phyloP scores from a whole-genome alignment of 2,113 vertebrate species.

The Atlantisia rogersi region DNA sequence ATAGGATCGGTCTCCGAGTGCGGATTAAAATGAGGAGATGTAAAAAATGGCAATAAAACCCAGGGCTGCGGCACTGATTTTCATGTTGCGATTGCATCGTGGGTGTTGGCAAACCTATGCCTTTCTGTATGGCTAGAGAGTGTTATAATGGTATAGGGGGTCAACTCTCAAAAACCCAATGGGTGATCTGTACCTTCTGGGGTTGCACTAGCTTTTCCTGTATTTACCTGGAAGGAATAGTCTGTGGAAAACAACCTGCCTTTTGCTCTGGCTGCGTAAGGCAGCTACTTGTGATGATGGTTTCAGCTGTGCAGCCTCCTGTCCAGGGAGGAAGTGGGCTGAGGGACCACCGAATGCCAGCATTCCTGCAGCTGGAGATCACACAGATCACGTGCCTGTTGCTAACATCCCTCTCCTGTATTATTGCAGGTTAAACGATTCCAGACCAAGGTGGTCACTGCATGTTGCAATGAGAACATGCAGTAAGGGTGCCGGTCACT shows the following conservation, averaged over 20 bases:
- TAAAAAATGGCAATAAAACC: not conserved
- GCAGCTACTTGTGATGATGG: not conserved
- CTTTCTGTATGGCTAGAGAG: not conserved
- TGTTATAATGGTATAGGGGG: not conserved
- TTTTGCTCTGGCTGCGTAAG: not conserved
- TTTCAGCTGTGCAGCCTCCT: not conserved
- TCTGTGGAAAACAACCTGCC: not conserved
- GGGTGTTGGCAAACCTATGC: accelerated
- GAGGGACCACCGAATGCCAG: not conserved
- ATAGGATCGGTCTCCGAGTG: not conserved
- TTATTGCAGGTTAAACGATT: not conserved
- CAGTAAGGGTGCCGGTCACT: not conserved
- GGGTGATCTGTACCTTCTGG: not conserved
- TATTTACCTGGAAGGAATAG: not conserved
- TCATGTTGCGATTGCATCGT: not conserved
- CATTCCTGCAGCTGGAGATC: not conserved
- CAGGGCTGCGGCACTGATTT: not conserved
- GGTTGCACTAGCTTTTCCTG: not conserved
- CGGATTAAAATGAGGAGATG: not conserved
- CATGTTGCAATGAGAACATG: not conserved
- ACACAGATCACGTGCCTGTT: accelerated
- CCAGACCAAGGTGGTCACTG: not conserved
- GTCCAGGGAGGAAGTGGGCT: constrained; percentile 5
- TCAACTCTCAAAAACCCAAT: not conserved
- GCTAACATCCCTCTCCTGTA: not conserved